Percentiles rank a stretch among this genome's conserved stretches.
phyloP scores from a whole-genome alignment of 2,113 vertebrate genomes.

The Cacatua alba region DNA sequence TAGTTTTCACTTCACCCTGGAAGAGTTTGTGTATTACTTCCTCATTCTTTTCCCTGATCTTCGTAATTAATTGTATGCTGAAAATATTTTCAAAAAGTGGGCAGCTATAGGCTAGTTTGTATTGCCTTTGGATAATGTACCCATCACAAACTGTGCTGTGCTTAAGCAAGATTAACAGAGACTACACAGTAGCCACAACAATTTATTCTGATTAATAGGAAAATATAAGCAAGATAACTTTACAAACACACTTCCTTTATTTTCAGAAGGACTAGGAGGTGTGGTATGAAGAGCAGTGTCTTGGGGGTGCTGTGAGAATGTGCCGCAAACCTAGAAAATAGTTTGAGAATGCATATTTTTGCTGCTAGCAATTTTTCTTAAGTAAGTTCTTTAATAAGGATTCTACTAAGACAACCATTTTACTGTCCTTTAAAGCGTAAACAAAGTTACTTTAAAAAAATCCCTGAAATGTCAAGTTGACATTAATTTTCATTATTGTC shows the following conservation, averaged over 20 bases:
- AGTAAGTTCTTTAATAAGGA: background rate
- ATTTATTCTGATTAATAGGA: background rate
- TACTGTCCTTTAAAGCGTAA: background rate
- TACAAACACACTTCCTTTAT: background rate
- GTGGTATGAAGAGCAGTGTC: background rate
- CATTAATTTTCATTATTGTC: background rate
- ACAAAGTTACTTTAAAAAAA: background rate
- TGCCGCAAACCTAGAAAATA: background rate
- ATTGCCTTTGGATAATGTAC: background rate
- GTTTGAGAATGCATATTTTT: background rate
- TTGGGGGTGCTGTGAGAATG: background rate
- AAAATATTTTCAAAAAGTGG: background rate
- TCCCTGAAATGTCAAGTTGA: background rate
- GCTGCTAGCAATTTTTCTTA: background rate
- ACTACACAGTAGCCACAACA: background rate
- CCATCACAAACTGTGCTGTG: background rate
- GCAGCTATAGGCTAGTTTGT: background rate
- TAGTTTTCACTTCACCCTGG: background rate
- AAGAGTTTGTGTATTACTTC: background rate
- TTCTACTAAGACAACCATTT: background rate
- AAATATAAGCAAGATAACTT: background rate
- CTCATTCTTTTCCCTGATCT: background rate
- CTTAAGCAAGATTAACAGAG: background rate
- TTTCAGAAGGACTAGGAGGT: background rate
- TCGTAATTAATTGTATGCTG: background rate